A percentile compares a stretch with the other conserved stretches of the same genome.
Evolutionary conservation across 2,888 invertebrate species (phyloP).

Genomic region (Heteromurus nitidus): DNA sequence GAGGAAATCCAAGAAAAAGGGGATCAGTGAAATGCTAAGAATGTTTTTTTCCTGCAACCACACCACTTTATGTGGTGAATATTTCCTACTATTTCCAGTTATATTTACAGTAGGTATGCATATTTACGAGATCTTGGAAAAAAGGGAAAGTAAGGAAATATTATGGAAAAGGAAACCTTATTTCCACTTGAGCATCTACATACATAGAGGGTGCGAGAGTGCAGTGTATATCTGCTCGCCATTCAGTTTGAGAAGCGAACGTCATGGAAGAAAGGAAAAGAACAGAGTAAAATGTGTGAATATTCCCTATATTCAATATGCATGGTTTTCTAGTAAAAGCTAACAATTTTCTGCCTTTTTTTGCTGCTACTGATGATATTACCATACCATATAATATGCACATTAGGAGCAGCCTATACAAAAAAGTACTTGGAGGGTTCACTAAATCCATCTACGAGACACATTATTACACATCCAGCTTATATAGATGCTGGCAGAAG

Average conservation of each 20-base stretch:
- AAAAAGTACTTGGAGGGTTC: conserved; percentile 1
- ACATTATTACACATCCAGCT: conserved; percentile 23
- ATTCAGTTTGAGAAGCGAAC: conserved; percentile 5
- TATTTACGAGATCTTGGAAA: background rate
- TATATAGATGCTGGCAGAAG: conserved; percentile 31
- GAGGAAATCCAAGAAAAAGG: conserved; percentile 32
- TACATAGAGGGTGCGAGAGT: background rate
- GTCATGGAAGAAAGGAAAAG: conserved; percentile 14
- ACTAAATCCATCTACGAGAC: conserved; percentile 31
- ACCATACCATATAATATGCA: conserved; percentile 18
- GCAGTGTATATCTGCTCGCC: background rate
- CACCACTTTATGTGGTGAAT: background rate
- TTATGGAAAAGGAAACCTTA: conserved; percentile 3
- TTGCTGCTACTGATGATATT: background rate
- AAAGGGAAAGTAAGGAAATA: background rate
- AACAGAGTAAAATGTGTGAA: conserved; percentile 25
- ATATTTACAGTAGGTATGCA: background rate
- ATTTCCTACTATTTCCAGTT: no score
- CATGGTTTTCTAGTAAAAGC: no score
- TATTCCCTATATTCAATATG: no score
- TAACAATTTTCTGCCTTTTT: no score
- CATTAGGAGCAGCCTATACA: background rate
- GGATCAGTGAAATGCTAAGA: conserved; percentile 10
- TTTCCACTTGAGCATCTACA: background rate
- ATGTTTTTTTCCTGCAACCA: background rate